Evolutionary conservation across 2,797 vertebrate species (phyloP).

Genomic region (Pipistrellus kuhlii): DNA sequence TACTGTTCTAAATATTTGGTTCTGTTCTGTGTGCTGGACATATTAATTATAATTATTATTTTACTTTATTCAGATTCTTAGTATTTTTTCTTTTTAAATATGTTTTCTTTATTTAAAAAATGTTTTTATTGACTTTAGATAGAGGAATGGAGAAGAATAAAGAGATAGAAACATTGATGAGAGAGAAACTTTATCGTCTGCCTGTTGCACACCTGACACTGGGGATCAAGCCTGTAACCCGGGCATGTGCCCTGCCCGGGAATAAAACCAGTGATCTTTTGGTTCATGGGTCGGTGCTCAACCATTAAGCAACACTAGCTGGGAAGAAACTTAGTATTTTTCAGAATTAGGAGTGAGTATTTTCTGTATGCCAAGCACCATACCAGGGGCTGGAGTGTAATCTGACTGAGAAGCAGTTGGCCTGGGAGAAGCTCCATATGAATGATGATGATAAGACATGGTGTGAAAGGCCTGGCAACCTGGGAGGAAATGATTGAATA

Average conservation of each 20-base stretch:
- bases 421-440: neutral
- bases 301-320: neutral
- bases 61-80: neutral
- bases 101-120: too few species aligned
- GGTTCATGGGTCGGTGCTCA: neutral
- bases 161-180: too few species aligned
- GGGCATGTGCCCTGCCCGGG: neutral
- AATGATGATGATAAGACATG: too few species aligned
- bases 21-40: neutral
- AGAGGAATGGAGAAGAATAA: too few species aligned
- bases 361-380: neutral
- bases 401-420: neutral
- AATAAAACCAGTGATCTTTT: neutral
- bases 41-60: neutral
- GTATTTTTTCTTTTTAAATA: neutral
- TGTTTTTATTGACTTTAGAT: too few species aligned
- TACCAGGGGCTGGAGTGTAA: neutral
- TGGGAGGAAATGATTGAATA: neutral
- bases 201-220: neutral
- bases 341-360: neutral
- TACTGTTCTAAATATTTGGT: slow-evolving; percentile 8
- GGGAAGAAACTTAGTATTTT: neutral
- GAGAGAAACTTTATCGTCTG: too few species aligned
- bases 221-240: neutral
- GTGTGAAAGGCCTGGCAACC: neutral